phyloP scores from a whole-genome alignment of 2,888 invertebrate species.

The Tridacna crocea region DNA sequence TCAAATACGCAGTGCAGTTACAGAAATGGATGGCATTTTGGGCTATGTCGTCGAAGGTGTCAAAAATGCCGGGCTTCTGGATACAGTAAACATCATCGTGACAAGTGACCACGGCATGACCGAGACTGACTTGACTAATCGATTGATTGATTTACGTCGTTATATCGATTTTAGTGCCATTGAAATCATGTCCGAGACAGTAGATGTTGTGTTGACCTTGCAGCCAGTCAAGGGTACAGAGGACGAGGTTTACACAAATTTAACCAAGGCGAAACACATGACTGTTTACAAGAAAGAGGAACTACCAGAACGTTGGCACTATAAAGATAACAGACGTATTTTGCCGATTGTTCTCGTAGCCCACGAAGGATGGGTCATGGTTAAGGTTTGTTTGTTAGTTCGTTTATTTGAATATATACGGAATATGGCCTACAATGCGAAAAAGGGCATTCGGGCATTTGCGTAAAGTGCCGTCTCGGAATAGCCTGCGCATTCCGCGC shows the following conservation, averaged over 20 bases:
- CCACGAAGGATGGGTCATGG: slow-evolving; percentile 86
- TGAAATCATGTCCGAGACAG: slow-evolving; percentile 36
- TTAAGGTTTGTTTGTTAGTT: slow-evolving; percentile 49
- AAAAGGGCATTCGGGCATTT: too few species aligned
- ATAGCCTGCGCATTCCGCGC: too few species aligned
- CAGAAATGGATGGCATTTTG: slow-evolving; percentile 71
- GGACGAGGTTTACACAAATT: slow-evolving; percentile 59
- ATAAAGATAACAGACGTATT: slow-evolving; percentile 87
- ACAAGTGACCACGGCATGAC: slow-evolving; percentile 81
- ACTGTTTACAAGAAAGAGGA: slow-evolving; percentile 87
- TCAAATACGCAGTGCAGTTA: slow-evolving; percentile 63
- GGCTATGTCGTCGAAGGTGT: slow-evolving; percentile 65
- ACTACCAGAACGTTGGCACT: slow-evolving; percentile 87
- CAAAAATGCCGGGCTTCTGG: slow-evolving; percentile 44
- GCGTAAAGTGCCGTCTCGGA: too few species aligned
- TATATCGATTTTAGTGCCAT: slow-evolving; percentile 59
- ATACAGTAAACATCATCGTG: slow-evolving; percentile 74
- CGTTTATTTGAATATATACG: too few species aligned
- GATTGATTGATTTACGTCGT: slow-evolving; percentile 58
- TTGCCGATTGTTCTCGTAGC: slow-evolving; percentile 88
- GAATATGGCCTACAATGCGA: too few species aligned
- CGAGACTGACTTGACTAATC: slow-evolving; percentile 58
- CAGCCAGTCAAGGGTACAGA: slow-evolving; percentile 53
- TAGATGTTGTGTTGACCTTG: slow-evolving; percentile 64
- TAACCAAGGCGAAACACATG: slow-evolving; percentile 66